Evolutionary conservation across 2,113 vertebrate genomes (phyloP).

Genomic region (Drymodes brunneopygia): DNA sequence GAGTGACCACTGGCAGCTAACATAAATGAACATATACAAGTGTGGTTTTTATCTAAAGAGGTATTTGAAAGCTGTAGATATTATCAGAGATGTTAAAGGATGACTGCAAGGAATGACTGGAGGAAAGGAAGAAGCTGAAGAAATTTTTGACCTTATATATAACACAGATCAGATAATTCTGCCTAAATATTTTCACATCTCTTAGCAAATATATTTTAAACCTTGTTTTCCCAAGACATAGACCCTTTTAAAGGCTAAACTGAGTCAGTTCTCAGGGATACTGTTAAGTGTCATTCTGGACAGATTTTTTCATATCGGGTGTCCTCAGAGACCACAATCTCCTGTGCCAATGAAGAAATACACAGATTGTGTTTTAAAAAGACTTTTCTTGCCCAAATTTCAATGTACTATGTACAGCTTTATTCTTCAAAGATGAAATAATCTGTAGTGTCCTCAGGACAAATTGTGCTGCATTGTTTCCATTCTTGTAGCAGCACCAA

Average conservation of each 20-base stretch:
- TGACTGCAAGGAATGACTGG: background rate
- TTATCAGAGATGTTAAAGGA: background rate
- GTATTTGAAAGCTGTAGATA: background rate
- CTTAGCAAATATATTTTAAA: background rate
- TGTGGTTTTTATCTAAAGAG: background rate
- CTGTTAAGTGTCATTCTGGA: background rate
- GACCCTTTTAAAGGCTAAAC: background rate
- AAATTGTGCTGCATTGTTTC: background rate
- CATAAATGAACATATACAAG: background rate
- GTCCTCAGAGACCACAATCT: background rate
- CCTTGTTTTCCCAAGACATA: background rate
- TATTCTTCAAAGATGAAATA: background rate
- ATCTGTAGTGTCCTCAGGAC: background rate
- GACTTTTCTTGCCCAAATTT: background rate
- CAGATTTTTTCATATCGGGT: accelerated
- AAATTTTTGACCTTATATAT: background rate
- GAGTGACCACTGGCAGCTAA: background rate
- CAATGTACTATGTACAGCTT: background rate
- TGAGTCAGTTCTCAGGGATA: background rate
- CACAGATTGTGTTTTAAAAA: background rate
- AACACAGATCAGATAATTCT: background rate
- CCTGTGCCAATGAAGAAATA: background rate
- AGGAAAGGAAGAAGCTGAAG: background rate
- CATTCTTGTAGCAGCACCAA: background rate
- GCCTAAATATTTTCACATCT: background rate